Conservation (phyloP, 2,888 invertebrate species). For the Magallana nippona region DNA sequence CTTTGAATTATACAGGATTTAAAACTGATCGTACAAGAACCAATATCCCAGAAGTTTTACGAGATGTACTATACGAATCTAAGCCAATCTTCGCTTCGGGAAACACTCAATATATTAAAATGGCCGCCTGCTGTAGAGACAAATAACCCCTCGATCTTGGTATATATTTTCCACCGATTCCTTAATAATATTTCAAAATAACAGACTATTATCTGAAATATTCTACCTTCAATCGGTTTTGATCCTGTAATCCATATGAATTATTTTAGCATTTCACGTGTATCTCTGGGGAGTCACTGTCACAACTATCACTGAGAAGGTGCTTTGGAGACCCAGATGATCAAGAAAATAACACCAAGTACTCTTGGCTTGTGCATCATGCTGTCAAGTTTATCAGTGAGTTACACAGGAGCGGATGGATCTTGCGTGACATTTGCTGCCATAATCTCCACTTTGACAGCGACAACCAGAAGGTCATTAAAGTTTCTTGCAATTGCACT, state of each 20-base stretch:
- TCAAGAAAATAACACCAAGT: neutral
- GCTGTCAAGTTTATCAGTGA: constrained; percentile 40
- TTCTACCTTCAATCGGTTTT: too few relatives aligned
- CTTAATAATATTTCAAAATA: too few relatives aligned
- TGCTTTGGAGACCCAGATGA: constrained; percentile 35
- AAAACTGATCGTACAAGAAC: neutral
- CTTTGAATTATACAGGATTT: neutral
- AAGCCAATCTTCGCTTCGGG: neutral
- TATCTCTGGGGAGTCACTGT: neutral
- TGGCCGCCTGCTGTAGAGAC: neutral
- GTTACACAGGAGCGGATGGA: constrained; percentile 38
- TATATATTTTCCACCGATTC: neutral
- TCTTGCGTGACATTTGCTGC: constrained; percentile 42
- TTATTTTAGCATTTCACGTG: constrained; percentile 1
- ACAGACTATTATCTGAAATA: too few relatives aligned
- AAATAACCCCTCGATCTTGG: neutral
- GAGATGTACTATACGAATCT: neutral
- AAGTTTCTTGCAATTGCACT: neutral
- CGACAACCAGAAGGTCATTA: neutral
- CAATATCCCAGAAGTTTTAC: neutral
- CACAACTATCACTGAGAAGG: neutral
- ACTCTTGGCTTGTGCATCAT: constrained; percentile 33
- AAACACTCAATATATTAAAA: neutral
- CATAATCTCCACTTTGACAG: neutral
- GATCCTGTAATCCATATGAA: neutral